Base-by-base conservation (phyloP, 1,140 invertebrate species). In the Drosophila micromelanica region DNA sequence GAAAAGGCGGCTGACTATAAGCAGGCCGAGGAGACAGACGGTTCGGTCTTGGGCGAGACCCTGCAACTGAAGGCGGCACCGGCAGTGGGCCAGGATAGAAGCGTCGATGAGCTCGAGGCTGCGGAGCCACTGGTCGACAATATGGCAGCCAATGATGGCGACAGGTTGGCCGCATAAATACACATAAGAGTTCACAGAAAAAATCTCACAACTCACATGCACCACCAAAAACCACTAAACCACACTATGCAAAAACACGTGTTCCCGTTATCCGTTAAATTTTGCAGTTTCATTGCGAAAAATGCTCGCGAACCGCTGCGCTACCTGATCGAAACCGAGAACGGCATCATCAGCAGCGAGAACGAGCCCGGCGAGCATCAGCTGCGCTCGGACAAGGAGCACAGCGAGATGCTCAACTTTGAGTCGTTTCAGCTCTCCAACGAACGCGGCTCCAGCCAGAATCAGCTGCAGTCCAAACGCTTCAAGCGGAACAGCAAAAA, bases 161-260 rank as follows among this genome's bases (percentile, higher is more conserved):
- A 86, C 51, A 87, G 78, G 81, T 86, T 72, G 56, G 63, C 67
- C 43, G 17, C 61, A n/a, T 61, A 65, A 74, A 54, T 40, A 69
- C 32, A 51, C 45, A 48, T 15, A 54, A 1, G 11, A 17, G 45
- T 12, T 12, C 9, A 42, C 15, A 49, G 20, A 8, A 12, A 59
- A 49, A n/a, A n/a, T n/a, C n/a, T n/a, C n/a, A 27, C 46, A 11
- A 45, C 46, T 12, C 13, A 40, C 20, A 45, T 15, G 5, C 45
- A 15, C 12, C 17, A 15, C 7, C 57, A 35, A 6, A n/a, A 35
- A 11, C 48, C n/a, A 27, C 57, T 46, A 1, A 27, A 27, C 27
- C 6, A 27, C 11, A 12, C 13, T 27, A 63, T 13, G 2, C 11
- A 6, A 11, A 6, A 11, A 4, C 15, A 42, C 27, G 20, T 38